Percentiles rank a stretch among this genome's conserved stretches.
These are phyloP conservation scores for Sclerurus mexicanus DNA, from an alignment of 2,113 vertebrate species.

Conservation along the genomic window DNA sequence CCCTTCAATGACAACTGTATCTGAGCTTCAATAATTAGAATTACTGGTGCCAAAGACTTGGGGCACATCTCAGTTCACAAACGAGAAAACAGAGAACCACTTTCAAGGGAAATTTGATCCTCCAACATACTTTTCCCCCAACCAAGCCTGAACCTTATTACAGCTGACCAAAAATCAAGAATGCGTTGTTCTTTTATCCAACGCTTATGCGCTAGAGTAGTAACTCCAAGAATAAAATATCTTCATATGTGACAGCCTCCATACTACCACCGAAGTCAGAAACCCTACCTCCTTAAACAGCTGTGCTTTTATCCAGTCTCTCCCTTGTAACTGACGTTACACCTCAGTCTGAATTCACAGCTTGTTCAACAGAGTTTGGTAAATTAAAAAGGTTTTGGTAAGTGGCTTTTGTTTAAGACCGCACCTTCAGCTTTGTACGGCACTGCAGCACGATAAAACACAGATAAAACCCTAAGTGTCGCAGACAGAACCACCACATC, in stretches of 20 bases:
- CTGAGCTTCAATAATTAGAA: background rate
- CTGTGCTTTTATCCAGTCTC: background rate
- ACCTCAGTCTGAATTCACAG: background rate
- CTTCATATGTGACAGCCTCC: fast-evolving
- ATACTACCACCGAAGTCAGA: background rate
- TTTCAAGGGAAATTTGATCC: background rate
- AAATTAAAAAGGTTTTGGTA: background rate
- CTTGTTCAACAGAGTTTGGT: background rate
- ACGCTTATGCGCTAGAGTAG: fast-evolving
- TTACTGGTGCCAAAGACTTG: background rate
- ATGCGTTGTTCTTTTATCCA: background rate
- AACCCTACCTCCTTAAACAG: background rate
- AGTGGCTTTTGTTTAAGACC: background rate
- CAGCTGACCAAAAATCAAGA: background rate
- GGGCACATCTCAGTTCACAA: background rate
- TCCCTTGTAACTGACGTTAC: fast-evolving
- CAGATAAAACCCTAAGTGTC: background rate
- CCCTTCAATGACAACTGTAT: background rate
- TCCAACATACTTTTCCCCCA: background rate
- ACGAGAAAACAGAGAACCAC: background rate
- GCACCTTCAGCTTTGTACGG: fast-evolving
- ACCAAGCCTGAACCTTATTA: background rate
- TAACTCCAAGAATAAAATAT: background rate
- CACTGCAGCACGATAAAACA: fast-evolving
- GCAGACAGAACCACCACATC: background rate